Evolutionary conservation across 2,888 invertebrate species (phyloP), one percentile per base, ranked within the genome.

Genomic region (Autographa pulchrina): DNA sequence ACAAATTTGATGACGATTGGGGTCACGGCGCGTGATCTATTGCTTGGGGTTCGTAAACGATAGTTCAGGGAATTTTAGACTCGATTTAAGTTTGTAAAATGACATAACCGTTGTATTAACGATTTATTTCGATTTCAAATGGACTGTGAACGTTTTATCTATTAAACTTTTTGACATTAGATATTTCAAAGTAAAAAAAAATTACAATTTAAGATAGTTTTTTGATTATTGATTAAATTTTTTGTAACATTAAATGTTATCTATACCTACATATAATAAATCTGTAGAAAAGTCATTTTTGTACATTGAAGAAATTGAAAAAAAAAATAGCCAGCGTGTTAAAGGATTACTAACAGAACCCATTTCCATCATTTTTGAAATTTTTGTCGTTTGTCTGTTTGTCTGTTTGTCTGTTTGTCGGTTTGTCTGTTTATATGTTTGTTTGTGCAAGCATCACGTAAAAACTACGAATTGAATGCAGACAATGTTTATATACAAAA

Each of bases 1-100:
- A 96, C 96, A 96, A 96, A 96, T 96, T 96, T 93, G 94, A 95
- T 93, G 94, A 94, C 93, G 89, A 91, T 91, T 91, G 93, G 94
- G 95, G 96, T 95, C 93, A 94, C 90, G 89, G 83, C 80, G 74
- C 84, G 89, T 94, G 94, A 95, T 94, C 90, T 95, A 95, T 95
- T 84, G 89, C 77, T 83, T 85, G 89, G 94, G 93, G 90, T 83
- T 70, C 87, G 89, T 92, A 93, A 93, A 93, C 91, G 94, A 90
- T 87, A 92, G 91, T 94, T 95, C 93, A 92, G 85, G 91, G 85
- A 92, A 94, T 93, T 95, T 94, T 92, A 93, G 92, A 94, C 85
- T 89, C 92, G 89, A 94, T 95, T 94, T 93, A 89, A 93, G 91
- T 90, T 91, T 85, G 88, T 91, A 92, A 93, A 93, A 91, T 88